A percentile compares a stretch with the other conserved stretches of the same genome.
Evolutionary conservation across 2,113 vertebrate species (phyloP).

Genomic region (Eulemur macaco): DNA sequence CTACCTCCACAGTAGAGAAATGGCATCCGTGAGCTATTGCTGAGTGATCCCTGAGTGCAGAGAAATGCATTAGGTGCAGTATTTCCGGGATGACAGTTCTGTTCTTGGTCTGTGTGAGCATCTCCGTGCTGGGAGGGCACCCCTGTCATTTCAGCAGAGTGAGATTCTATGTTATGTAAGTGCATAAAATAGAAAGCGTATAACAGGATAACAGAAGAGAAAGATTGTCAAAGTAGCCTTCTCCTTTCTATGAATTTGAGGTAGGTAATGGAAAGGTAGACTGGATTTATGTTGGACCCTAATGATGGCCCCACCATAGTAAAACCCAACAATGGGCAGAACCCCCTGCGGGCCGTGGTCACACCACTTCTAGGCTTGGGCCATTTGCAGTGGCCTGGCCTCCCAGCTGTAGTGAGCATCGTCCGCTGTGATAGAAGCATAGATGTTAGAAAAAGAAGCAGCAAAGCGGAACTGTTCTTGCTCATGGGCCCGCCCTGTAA

Average conservation of each 20-base stretch:
- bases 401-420: accelerated
- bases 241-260: not conserved
- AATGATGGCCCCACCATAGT: no score
- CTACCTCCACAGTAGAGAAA: not conserved
- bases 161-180: not conserved
- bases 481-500: accelerated
- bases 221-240: not conserved
- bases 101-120: accelerated
- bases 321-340: no score
- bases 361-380: accelerated
- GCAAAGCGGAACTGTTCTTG: not conserved
- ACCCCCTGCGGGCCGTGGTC: not conserved
- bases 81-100: not conserved
- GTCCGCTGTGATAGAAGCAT: not conserved
- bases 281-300: not conserved
- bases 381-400: not conserved
- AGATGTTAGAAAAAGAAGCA: not conserved
- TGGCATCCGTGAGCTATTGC: not conserved
- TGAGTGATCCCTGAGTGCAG: not conserved
- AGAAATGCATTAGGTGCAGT: not conserved
- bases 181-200: not conserved
- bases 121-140: not conserved
- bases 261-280: not conserved
- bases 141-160: not conserved
- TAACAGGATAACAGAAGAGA: not conserved